Conservation (phyloP, 2,888 invertebrate genomes). For the Sesia apiformis region DNA sequence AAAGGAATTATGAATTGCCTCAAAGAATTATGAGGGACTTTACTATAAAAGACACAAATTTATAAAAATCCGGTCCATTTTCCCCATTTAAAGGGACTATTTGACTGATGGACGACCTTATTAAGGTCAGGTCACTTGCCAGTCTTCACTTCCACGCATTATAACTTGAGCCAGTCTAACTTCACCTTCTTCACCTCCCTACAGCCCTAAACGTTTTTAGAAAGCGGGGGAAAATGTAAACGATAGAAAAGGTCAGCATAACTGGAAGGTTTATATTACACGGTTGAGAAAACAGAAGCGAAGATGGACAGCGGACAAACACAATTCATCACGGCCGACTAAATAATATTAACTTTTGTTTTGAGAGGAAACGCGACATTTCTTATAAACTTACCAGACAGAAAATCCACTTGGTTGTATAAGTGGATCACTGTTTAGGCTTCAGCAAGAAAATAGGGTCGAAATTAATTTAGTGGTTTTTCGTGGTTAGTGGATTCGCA, state of each 20-base stretch:
- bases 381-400: too few relatives aligned
- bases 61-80: too few relatives aligned
- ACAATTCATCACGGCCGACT: background rate
- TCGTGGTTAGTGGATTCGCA: too few relatives aligned
- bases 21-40: too few relatives aligned
- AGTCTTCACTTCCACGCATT: conserved; percentile 1
- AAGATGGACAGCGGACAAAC: background rate
- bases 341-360: conserved; percentile 1
- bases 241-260: background rate
- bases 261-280: background rate
- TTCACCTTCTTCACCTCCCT: background rate
- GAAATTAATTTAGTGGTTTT: too few relatives aligned
- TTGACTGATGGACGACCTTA: background rate
- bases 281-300: background rate
- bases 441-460: too few relatives aligned
- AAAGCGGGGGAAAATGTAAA: background rate
- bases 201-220: background rate
- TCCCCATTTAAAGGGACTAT: background rate
- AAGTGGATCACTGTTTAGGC: too few relatives aligned
- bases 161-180: background rate
- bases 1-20: too few relatives aligned
- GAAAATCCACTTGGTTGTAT: too few relatives aligned
- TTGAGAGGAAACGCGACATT: background rate
- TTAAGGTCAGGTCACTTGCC: conserved; percentile 1
- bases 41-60: too few relatives aligned